Base-by-base conservation (phyloP, 1,140 invertebrate genomes). In the Ruditapes philippinarum region DNA sequence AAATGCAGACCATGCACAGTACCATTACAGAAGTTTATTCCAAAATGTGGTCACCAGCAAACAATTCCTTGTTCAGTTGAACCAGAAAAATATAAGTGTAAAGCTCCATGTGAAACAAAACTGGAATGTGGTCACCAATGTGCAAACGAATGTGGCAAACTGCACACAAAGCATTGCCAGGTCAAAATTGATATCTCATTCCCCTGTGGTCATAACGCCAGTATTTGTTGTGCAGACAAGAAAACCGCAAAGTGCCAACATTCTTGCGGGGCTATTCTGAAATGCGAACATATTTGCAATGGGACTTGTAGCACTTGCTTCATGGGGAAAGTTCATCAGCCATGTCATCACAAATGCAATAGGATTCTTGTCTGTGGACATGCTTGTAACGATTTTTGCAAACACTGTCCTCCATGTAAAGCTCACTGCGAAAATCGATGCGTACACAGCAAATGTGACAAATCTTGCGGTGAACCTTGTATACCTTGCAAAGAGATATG, bases 391-490 rank as follows among this genome's bases (percentile, higher is more conserved):
- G 89, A 86, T 2, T 88, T 83, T 11, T 93, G 93, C 84, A 89
- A 78, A 1, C 76, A 89, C n/a, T 97, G 97, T 89, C 97, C 97
- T 28, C 97, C 97, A 2, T 97, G 97, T 93, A 94, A 94, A 33
- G 94, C 95, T 73, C 91, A 78, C 11, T 98, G 97, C 92, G 82
- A 96, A 81, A 96, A 97, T 70, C 95, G 93, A 49, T 98, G 97
- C 94, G 76, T 70, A 1, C 96, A 96, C 88, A 96, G 94, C 40
- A 94, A 91, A 81, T 97, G 97, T 92, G 91, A 89, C 0, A 95
- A 96, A 36, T 86, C 91, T 25, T 98, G 97, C 94, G 97, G 97
- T 3, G 94, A 96, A 51, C 96, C 96, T 1, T 98, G 97, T 94
- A 93, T 91, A 1, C 93, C 94, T 0, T 97, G 97, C 89, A 94